These are phyloP conservation scores for Musca vetustissima DNA, from an alignment of 1,140 invertebrate genomes.

Conservation along the genomic window DNA sequence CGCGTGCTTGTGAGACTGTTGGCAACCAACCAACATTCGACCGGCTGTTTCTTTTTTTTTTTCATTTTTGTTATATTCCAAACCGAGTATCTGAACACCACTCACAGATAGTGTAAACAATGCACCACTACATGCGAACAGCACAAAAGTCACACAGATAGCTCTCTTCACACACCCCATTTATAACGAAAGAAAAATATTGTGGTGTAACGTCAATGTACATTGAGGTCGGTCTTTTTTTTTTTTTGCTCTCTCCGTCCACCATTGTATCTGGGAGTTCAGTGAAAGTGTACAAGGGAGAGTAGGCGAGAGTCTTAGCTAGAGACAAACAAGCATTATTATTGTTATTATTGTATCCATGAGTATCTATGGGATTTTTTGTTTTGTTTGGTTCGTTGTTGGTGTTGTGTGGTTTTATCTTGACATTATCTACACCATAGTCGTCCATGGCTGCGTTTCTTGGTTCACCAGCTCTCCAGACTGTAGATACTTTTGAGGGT, in stretches of 20 bases:
- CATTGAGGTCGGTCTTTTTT: too few relatives aligned
- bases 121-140: neutral
- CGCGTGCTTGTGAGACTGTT: conserved; percentile 40
- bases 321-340: too few relatives aligned
- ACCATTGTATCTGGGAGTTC: conserved; percentile 8
- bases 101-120: conserved; percentile 20
- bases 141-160: conserved; percentile 14
- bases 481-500: too few relatives aligned
- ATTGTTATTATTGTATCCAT: neutral
- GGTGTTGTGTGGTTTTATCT: neutral
- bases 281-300: conserved; percentile 3
- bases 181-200: too few relatives aligned
- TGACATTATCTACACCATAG: too few relatives aligned
- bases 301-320: neutral
- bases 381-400: too few relatives aligned
- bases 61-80: conserved; percentile 16
- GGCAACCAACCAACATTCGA: conserved; percentile 30
- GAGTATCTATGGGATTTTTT: conserved; percentile 15
- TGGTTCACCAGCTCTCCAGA: too few relatives aligned
- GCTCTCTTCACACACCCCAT: neutral
- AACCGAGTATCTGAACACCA: conserved; percentile 2
- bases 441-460: too few relatives aligned
- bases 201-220: too few relatives aligned
- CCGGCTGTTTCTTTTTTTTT: conserved; percentile 31
- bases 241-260: too few relatives aligned